Percentiles rank a stretch among this genome's conserved stretches.
These are phyloP conservation scores for Ateles fusciceps DNA, from an alignment of 2,797 vertebrate species.

Conservation along the genomic window DNA sequence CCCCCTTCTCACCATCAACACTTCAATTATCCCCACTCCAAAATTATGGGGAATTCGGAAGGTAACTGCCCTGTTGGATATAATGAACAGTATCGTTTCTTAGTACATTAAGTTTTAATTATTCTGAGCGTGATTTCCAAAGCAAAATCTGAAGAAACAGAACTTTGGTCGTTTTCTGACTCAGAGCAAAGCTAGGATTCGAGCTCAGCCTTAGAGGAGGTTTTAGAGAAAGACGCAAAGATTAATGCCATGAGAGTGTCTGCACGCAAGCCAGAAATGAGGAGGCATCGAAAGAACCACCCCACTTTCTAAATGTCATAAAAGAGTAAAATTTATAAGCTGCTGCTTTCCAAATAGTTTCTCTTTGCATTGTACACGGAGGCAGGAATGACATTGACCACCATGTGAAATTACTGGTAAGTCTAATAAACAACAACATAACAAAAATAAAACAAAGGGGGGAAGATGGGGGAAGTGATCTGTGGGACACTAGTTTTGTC, in stretches of 20 bases:
- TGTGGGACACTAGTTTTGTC: constrained; percentile 77
- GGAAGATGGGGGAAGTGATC: constrained; percentile 78
- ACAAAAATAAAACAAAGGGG: constrained; percentile 76
- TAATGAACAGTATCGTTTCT: constrained; percentile 85
- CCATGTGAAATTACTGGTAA: constrained; percentile 32
- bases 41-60: constrained; percentile 88
- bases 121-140: constrained; percentile 82
- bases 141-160: constrained; percentile 76
- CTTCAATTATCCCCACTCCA: constrained; percentile 94
- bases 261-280: constrained; percentile 54
- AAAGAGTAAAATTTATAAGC: constrained; percentile 61
- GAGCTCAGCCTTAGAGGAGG: neutral
- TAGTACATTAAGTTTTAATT: constrained; percentile 88
- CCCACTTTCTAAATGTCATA: constrained; percentile 45
- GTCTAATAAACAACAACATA: constrained; percentile 65
- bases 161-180: constrained; percentile 66
- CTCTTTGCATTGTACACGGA: constrained; percentile 54
- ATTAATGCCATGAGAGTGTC: constrained; percentile 58
- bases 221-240: constrained; percentile 57
- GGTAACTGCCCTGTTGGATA: constrained; percentile 83
- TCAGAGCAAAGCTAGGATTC: constrained; percentile 1
- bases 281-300: constrained; percentile 48
- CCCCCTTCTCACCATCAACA: constrained; percentile 92
- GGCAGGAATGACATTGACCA: constrained; percentile 72
- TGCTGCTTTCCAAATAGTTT: constrained; percentile 69